Conservation (phyloP, 2,888 invertebrate species). For the Lacanobia oleracea region DNA sequence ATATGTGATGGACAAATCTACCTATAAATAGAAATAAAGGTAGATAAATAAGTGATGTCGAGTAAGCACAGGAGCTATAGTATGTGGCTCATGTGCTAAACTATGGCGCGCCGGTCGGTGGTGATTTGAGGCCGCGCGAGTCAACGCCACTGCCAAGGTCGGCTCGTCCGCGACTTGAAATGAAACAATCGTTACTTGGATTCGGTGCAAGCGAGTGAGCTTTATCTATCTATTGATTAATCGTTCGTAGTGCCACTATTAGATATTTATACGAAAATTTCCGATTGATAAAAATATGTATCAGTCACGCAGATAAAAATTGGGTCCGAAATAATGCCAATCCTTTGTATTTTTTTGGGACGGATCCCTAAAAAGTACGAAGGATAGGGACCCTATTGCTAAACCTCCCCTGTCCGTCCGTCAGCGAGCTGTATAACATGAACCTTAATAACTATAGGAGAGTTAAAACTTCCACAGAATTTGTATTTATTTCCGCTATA, state of each 20-base stretch:
- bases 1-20: neutral
- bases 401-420: too few relatives aligned
- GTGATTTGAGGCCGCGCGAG: slow-evolving; percentile 84
- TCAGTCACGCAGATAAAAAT: slow-evolving; percentile 12
- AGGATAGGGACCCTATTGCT: too few relatives aligned
- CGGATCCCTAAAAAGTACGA: too few relatives aligned
- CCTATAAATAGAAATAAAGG: neutral
- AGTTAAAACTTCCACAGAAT: too few relatives aligned
- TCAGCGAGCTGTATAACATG: too few relatives aligned
- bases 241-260: slow-evolving; percentile 24
- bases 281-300: slow-evolving; percentile 10
- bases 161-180: slow-evolving; percentile 74
- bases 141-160: slow-evolving; percentile 89
- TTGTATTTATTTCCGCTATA: too few relatives aligned
- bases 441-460: too few relatives aligned
- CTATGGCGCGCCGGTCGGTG: slow-evolving; percentile 77
- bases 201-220: slow-evolving; percentile 71
- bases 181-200: slow-evolving; percentile 72
- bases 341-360: neutral
- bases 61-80: slow-evolving; percentile 60
- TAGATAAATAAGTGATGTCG: neutral
- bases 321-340: neutral
- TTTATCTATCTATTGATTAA: slow-evolving; percentile 59
- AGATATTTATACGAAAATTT: slow-evolving; percentile 15
- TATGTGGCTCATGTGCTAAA: slow-evolving; percentile 69